Percentiles rank a stretch among this genome's conserved stretches.
Conservation (phyloP, 2,888 invertebrate species). For the Melitaea athalia region DNA sequence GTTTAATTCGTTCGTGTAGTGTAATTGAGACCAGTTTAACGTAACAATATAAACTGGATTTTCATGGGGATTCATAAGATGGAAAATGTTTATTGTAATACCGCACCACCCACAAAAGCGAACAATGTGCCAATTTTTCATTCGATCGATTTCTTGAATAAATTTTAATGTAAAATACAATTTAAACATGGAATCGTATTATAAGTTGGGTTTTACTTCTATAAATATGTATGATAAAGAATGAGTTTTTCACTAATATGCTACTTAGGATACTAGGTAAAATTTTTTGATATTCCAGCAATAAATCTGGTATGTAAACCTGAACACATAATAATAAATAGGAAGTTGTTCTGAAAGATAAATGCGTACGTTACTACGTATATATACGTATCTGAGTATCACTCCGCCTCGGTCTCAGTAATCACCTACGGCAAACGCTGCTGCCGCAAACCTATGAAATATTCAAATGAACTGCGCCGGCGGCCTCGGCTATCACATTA, state of each 20-base stretch:
- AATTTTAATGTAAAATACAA: constrained; percentile 1
- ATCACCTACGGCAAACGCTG: constrained; percentile 46
- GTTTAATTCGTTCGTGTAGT: not conserved
- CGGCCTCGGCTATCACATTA: constrained; percentile 55
- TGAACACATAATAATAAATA: constrained; percentile 11
- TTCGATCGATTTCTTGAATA: not conserved
- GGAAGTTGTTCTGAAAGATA: constrained; percentile 19
- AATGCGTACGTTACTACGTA: constrained; percentile 19
- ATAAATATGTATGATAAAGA: too few relatives aligned
- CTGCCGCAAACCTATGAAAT: constrained; percentile 56
- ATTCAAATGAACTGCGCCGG: constrained; percentile 58
- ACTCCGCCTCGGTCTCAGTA: constrained; percentile 38
- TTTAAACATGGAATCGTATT: too few relatives aligned
- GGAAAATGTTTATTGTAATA: constrained; percentile 8
- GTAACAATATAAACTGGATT: constrained; percentile 2
- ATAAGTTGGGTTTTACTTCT: too few relatives aligned
- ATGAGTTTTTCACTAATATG: too few relatives aligned
- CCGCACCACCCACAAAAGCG: constrained; percentile 1
- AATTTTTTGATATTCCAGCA: too few relatives aligned
- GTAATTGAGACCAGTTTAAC: constrained; percentile 7
- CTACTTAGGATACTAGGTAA: too few relatives aligned
- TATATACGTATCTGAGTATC: constrained; percentile 19
- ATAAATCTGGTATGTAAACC: too few relatives aligned
- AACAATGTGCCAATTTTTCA: not conserved
- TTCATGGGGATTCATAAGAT: constrained; percentile 6